These are phyloP conservation scores for Endotricha flammealis DNA, from an alignment of 2,888 invertebrate species.

Conservation along the genomic window DNA sequence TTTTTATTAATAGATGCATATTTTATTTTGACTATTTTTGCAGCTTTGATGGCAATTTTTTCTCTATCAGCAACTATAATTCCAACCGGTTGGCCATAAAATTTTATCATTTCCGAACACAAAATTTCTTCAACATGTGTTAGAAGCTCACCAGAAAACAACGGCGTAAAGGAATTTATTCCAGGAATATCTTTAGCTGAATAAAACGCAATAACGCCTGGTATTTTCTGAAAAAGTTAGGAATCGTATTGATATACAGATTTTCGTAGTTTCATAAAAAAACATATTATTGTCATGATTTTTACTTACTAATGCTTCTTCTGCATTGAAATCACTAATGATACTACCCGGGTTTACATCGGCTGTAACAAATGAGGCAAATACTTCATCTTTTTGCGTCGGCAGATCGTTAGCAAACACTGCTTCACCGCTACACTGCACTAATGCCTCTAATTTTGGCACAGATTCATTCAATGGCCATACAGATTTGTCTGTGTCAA, in stretches of 20 bases:
- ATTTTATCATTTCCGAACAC: conserved; percentile 63
- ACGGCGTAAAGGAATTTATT: conserved; percentile 72
- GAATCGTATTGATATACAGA: no score
- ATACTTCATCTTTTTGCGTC: conserved; percentile 81
- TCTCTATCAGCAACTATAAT: conserved; percentile 80
- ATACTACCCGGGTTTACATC: conserved; percentile 74
- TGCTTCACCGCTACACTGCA: conserved; percentile 86
- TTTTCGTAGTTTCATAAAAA: no score
- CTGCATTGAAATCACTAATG: conserved; percentile 79
- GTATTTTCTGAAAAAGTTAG: conserved; percentile 62
- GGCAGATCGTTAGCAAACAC: conserved; percentile 87
- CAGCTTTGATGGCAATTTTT: conserved; percentile 73
- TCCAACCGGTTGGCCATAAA: conserved; percentile 81
- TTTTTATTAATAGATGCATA: conserved; percentile 51
- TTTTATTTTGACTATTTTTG: conserved; percentile 70
- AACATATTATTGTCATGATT: no score
- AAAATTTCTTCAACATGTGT: conserved; percentile 51
- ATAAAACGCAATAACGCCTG: conserved; percentile 81
- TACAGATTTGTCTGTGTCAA: conserved; percentile 81
- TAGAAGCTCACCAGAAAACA: conserved; percentile 36
- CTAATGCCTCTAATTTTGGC: conserved; percentile 84
- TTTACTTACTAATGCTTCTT: conserved; percentile 81
- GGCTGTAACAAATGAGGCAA: conserved; percentile 83
- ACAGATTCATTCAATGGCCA: conserved; percentile 89
- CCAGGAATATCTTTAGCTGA: conserved; percentile 83